Percentiles rank a stretch among this genome's conserved stretches.
Conservation (phyloP, 1,140 invertebrate species). For the Drosophila punjabiensis region DNA sequence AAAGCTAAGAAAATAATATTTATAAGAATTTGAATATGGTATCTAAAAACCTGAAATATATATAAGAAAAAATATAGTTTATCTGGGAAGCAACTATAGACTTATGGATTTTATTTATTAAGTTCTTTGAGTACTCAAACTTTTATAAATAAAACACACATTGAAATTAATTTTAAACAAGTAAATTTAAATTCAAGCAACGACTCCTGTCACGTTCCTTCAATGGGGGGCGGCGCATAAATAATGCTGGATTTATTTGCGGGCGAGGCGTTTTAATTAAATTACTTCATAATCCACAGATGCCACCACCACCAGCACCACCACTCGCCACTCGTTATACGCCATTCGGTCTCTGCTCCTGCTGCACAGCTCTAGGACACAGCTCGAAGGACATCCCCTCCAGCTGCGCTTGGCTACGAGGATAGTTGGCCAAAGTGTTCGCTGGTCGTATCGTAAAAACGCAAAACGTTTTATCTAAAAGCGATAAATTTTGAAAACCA, state of each 20-base stretch:
- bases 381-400: conserved; percentile 23
- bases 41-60: too few relatives aligned
- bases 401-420: conserved; percentile 30
- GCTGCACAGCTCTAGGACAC: not conserved
- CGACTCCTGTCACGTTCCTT: conserved; percentile 2
- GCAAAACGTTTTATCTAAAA: conserved; percentile 84
- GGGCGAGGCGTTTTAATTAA: conserved; percentile 70
- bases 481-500: conserved; percentile 81
- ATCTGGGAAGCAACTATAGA: too few relatives aligned
- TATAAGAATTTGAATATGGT: too few relatives aligned
- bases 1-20: not conserved
- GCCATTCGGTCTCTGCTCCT: not conserved
- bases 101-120: not conserved
- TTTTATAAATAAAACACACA: not conserved
- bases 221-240: conserved; percentile 41
- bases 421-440: conserved; percentile 59
- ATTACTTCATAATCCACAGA: conserved; percentile 74
- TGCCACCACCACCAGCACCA: not conserved
- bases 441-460: conserved; percentile 78
- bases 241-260: conserved; percentile 59
- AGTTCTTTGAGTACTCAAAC: not conserved
- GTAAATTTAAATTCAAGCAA: not conserved
- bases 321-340: too few relatives aligned
- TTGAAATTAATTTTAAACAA: not conserved
- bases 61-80: not conserved